A percentile compares a stretch with the other conserved stretches of the same genome.
phyloP scores from a whole-genome alignment of 2,888 invertebrate genomes.

The Trichacis sp. region DNA sequence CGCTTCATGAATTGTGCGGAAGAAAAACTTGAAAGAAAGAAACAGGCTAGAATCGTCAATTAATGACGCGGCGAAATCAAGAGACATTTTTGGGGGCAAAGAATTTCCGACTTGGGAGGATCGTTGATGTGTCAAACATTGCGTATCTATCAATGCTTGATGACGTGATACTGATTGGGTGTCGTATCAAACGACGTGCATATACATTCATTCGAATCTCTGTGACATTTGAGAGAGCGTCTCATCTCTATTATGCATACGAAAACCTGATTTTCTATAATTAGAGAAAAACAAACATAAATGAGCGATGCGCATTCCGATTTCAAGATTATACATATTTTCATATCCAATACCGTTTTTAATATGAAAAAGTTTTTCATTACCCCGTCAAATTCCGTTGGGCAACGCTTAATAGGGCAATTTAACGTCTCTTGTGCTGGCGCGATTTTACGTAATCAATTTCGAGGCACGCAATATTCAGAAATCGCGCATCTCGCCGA shows the following conservation, averaged over 20 bases:
- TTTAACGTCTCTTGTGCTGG: neutral
- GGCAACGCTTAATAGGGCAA: neutral
- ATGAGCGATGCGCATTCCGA: too few species aligned
- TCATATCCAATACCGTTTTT: too few species aligned
- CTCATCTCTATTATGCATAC: neutral
- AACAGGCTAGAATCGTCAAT: too few species aligned
- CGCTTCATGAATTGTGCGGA: too few species aligned
- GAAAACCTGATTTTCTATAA: constrained; percentile 2
- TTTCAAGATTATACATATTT: too few species aligned
- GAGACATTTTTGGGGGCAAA: too few species aligned
- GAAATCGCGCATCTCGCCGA: neutral
- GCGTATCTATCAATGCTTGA: neutral
- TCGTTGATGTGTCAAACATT: neutral
- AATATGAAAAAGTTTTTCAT: too few species aligned
- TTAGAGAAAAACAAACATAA: too few species aligned
- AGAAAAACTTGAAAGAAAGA: too few species aligned
- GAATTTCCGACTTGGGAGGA: too few species aligned
- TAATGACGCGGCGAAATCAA: too few species aligned
- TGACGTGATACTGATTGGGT: too few species aligned
- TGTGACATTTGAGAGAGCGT: neutral
- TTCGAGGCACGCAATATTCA: constrained; percentile 4
- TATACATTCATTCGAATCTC: neutral
- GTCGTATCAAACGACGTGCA: neutral
- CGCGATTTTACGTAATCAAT: constrained; percentile 1
- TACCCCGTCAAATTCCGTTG: neutral